These are phyloP conservation scores for Hirtodrosophila histrioides DNA, from an alignment of 2,888 invertebrate species.

Conservation along the genomic window DNA sequence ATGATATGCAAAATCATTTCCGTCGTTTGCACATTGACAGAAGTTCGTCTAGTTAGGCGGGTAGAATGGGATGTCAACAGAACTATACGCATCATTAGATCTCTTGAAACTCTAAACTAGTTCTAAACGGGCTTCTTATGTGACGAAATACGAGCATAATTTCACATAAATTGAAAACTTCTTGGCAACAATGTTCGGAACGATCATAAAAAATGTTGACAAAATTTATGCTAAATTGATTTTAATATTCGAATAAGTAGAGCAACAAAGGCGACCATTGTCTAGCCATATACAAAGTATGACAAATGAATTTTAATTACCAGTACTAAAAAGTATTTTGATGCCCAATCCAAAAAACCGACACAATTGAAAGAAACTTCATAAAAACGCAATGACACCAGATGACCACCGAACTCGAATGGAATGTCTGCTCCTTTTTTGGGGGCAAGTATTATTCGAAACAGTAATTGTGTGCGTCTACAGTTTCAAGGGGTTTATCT, in stretches of 20 bases:
- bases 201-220: slow-evolving; percentile 43
- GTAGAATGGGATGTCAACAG: slow-evolving; percentile 6
- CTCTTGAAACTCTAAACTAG: slow-evolving; percentile 38
- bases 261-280: slow-evolving; percentile 39
- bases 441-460: slow-evolving; percentile 12
- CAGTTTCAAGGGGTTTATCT: slow-evolving; percentile 71
- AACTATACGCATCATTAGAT: slow-evolving; percentile 33
- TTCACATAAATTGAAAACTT: slow-evolving; percentile 1
- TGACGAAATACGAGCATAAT: not conserved
- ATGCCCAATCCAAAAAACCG: slow-evolving; percentile 24
- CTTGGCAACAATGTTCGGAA: slow-evolving; percentile 47
- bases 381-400: slow-evolving; percentile 50
- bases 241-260: slow-evolving; percentile 55
- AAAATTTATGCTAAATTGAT: slow-evolving; percentile 71
- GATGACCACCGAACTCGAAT: slow-evolving; percentile 46
- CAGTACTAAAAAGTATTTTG: slow-evolving; percentile 56
- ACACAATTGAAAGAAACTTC: slow-evolving; percentile 56
- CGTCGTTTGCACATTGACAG: slow-evolving; percentile 33
- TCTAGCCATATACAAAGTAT: slow-evolving; percentile 63
- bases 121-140: not conserved
- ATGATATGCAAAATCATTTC: slow-evolving; percentile 75
- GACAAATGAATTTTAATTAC: slow-evolving; percentile 77
- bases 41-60: slow-evolving; percentile 17
- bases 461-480: slow-evolving; percentile 27
- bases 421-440: slow-evolving; percentile 1